Base-by-base conservation (phyloP, 2,888 invertebrate genomes). In the Agrotis ipsilon region DNA sequence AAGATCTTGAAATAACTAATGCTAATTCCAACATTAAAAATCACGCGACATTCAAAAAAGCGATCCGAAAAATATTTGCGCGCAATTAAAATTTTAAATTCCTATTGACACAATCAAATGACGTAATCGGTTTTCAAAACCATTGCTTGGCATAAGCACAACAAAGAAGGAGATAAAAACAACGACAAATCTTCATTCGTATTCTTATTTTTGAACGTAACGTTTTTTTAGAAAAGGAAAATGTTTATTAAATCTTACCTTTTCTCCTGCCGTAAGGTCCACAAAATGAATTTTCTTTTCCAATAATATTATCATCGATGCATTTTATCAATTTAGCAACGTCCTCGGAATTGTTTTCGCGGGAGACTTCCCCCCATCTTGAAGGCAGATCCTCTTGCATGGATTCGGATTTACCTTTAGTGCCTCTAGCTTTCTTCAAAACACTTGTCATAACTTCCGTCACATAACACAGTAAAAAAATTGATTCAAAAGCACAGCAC, bases 261-360 rank as follows among this genome's bases (percentile, higher is more conserved):
- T 98, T 98, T 89, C 98, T 96, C 70, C 98, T 96, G 77, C 98
- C 98, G 89, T 97, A 98, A 16, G 98, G 98, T 65, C 98, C 98
- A 85, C 97, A 97, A 92, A 98, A 98, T 32, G 97, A 97, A 86
- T 97, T 97, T 84, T 97, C 97, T 91, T 97, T 98, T 68, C 98
- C 98, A 88, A 98, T 97, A 81, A 98, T 96, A 92, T 97, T 98
- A 81, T 98, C 97, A 87, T 98, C 98, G 81, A 98, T 98, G 90
- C 98, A 98, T 90, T 97, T 97, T 82, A 98, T 96, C 83, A 98
- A 94, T 90, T 98, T 98, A 58, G 96, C 96, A 45, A 97, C 96
- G 87, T 98, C 98, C 89, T 98, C 97, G 86, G 96, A 96, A 88
- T 96, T 97, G 68, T 94, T 92, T 57, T 95, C 92, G 68, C 92